phyloP scores from a whole-genome alignment of 2,113 vertebrate genomes.

The Fregetta grallaria region DNA sequence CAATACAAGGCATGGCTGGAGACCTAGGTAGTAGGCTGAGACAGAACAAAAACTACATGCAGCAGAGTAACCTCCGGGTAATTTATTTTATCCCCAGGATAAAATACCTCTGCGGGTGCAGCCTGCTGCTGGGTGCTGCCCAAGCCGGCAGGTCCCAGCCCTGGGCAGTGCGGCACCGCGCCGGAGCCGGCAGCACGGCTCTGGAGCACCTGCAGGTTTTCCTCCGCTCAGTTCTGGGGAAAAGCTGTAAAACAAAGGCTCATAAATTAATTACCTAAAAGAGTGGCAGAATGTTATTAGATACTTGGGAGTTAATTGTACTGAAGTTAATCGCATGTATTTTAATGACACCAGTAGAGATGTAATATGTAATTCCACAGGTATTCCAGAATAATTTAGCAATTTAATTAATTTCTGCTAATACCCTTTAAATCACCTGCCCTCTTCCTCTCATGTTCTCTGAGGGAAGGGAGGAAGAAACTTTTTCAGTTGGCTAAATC shows the following conservation, averaged over 20 bases:
- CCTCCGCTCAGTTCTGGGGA: background rate
- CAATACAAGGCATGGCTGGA: background rate
- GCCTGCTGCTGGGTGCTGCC: background rate
- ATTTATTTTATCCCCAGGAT: background rate
- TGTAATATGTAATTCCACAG: conserved; percentile 13
- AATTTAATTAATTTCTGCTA: conserved; percentile 52
- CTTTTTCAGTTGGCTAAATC: background rate
- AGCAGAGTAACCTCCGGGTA: background rate
- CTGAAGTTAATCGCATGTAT: background rate
- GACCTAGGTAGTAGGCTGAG: background rate
- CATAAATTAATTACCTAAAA: conserved; percentile 42
- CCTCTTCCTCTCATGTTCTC: background rate
- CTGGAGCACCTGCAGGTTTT: background rate
- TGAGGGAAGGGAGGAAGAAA: background rate
- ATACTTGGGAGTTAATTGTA: conserved; percentile 31
- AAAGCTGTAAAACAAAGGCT: conserved; percentile 15
- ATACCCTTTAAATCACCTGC: conserved; percentile 22
- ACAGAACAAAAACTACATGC: background rate
- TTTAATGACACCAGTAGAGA: conserved; percentile 17
- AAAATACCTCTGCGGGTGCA: background rate
- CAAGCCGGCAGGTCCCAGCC: rapidly evolving
- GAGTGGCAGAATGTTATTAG: background rate
- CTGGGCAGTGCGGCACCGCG: background rate
- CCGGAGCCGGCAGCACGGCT: background rate
- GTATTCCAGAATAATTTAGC: conserved; percentile 42